Evolutionary conservation across 2,113 vertebrate species (phyloP).

Genomic region (Gadus chalcogrammus): DNA sequence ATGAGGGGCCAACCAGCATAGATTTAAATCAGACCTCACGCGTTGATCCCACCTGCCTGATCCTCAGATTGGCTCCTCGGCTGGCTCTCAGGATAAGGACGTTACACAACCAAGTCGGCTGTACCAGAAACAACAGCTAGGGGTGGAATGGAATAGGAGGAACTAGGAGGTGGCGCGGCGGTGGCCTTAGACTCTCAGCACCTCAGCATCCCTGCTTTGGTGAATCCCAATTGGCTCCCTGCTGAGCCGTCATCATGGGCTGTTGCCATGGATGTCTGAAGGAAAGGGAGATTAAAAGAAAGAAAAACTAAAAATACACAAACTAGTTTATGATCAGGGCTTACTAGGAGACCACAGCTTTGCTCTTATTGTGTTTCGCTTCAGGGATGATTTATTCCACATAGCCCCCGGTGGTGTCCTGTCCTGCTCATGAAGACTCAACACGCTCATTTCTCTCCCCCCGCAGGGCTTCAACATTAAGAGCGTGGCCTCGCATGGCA

Average conservation of each 20-base stretch:
- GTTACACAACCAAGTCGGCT: conserved; percentile 43
- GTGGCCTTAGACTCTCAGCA: not conserved
- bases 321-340: too few species aligned
- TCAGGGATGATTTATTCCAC: too few species aligned
- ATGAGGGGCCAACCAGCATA: conserved; percentile 1
- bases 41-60: conserved; percentile 58
- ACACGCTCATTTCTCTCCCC: too few species aligned
- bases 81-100: conserved; percentile 48
- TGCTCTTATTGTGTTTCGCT: too few species aligned
- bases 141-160: conserved; percentile 20
- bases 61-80: conserved; percentile 54
- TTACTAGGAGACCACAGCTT: too few species aligned
- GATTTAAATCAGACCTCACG: conserved; percentile 49
- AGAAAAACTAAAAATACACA: too few species aligned
- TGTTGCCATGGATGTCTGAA: too few species aligned
- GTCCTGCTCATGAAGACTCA: too few species aligned
- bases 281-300: too few species aligned
- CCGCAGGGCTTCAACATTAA: conserved; percentile 85
- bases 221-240: not conserved
- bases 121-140: conserved; percentile 19
- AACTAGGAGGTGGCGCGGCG: not conserved
- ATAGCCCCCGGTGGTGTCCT: too few species aligned
- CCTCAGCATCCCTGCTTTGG: not conserved
- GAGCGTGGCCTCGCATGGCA: conserved; percentile 80
- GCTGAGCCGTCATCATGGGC: not conserved